A percentile compares a stretch with the other conserved stretches of the same genome.
Conservation (phyloP, 1,140 invertebrate genomes). For the Sarcophaga bullata region DNA sequence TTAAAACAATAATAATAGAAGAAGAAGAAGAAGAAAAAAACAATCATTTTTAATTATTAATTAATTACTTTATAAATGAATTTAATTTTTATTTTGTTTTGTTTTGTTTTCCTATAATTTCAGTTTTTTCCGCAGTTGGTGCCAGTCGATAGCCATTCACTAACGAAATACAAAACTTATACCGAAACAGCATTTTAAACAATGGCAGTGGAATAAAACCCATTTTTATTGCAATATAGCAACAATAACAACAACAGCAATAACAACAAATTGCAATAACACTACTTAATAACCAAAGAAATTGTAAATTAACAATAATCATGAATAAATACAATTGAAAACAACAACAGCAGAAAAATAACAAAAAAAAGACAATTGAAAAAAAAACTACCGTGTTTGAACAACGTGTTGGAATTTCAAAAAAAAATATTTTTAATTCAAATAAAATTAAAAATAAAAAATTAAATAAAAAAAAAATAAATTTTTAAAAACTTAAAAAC, state of each 20-base stretch:
- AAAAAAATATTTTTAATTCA: not conserved
- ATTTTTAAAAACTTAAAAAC: not conserved
- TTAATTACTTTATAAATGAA: not conserved
- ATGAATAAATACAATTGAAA: too few relatives aligned
- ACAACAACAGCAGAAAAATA: not conserved
- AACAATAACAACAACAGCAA: not conserved
- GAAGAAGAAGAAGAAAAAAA: not conserved
- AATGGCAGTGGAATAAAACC: conserved; percentile 19
- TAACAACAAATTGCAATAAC: conserved; percentile 20
- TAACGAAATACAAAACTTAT: not conserved
- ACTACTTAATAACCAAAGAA: conserved; percentile 32
- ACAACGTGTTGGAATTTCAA: conserved; percentile 38
- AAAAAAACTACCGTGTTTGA: conserved; percentile 26
- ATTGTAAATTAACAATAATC: not conserved
- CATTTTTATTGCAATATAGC: not conserved
- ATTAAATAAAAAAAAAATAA: not conserved
- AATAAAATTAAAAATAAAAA: not conserved
- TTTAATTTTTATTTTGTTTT: not conserved
- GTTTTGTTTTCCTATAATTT: not conserved
- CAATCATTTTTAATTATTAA: not conserved
- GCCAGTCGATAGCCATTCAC: conserved; percentile 6
- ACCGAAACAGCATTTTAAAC: not conserved
- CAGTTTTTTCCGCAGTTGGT: not conserved
- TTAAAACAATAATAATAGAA: not conserved
- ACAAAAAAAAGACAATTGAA: conserved; percentile 1